Evolutionary conservation across 2,797 vertebrate genomes (phyloP).

Genomic region (Numenius phaeopus): DNA sequence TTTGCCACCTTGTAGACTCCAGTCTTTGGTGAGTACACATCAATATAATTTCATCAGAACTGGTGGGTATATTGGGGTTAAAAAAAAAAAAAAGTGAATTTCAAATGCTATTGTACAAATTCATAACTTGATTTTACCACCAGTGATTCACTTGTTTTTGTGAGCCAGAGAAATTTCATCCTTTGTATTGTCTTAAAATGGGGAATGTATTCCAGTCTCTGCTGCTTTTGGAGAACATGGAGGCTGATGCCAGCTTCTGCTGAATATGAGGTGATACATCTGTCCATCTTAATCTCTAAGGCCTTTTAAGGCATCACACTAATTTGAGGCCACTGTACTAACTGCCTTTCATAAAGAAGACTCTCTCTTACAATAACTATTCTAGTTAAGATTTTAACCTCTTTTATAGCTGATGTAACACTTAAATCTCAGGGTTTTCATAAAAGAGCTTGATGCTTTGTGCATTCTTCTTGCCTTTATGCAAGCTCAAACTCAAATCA

Average conservation of each 20-base stretch:
- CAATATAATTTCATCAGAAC: not conserved
- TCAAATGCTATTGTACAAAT: not conserved
- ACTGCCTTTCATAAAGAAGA: not conserved
- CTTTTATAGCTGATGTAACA: not conserved
- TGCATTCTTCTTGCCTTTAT: not conserved
- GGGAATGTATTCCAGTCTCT: not conserved
- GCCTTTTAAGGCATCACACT: not conserved
- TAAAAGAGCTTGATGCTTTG: not conserved
- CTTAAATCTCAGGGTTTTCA: not conserved
- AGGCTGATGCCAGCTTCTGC: not conserved
- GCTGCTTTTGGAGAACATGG: not conserved
- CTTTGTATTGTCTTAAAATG: not conserved
- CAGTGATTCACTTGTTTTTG: not conserved
- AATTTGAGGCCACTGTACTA: not conserved
- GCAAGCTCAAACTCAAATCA: not conserved
- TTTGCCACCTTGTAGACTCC: not conserved
- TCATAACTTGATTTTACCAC: not conserved
- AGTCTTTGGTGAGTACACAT: not conserved
- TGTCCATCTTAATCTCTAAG: not conserved
- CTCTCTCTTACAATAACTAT: not conserved
- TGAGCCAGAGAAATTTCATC: not conserved
- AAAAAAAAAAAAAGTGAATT: not conserved
- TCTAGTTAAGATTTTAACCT: not conserved
- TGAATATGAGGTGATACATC: not conserved
- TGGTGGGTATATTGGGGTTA: not conserved